Conservation (phyloP, 30 jellyfish, hydroid and myxozoan species). For the Hydractinia symbiolongicarpus region DNA sequence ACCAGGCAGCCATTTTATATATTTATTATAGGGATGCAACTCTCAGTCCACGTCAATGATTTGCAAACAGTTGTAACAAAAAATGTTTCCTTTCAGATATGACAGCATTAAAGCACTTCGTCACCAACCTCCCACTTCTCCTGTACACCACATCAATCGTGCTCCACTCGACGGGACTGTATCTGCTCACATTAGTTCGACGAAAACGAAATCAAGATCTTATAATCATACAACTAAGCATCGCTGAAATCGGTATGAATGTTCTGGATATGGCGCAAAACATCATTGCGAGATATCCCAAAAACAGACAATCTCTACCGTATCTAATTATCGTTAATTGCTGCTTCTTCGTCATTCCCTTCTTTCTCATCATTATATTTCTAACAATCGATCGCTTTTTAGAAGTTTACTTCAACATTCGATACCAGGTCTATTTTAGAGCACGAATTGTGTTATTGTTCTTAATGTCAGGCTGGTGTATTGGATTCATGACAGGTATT, state of each 20-base stretch:
- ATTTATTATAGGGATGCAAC: no score
- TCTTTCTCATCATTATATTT: background rate
- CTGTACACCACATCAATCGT: slow-evolving; percentile 5
- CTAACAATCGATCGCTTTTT: slow-evolving; percentile 20
- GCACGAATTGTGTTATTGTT: no score
- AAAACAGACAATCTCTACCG: background rate
- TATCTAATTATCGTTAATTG: slow-evolving; percentile 19
- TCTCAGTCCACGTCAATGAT: no score
- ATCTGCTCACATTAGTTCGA: background rate
- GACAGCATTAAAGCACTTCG: no score
- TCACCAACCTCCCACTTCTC: slow-evolving; percentile 13
- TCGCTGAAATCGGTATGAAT: slow-evolving; percentile 17
- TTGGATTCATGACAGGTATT: background rate
- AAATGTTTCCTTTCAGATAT: no score
- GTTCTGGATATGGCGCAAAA: slow-evolving; percentile 8
- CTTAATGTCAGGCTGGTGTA: background rate
- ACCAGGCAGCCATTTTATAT: no score
- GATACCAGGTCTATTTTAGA: slow-evolving; percentile 14
- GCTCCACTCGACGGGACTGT: slow-evolving; percentile 5
- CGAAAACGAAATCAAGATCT: slow-evolving; percentile 27
- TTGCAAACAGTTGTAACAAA: no score
- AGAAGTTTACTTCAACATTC: slow-evolving; percentile 14
- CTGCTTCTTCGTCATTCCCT: slow-evolving; percentile 20
- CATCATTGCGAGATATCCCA: background rate
- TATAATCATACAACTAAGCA: slow-evolving; percentile 10